Base-by-base conservation (phyloP, 2,888 invertebrate species). In the Cheilosia vulpina region DNA sequence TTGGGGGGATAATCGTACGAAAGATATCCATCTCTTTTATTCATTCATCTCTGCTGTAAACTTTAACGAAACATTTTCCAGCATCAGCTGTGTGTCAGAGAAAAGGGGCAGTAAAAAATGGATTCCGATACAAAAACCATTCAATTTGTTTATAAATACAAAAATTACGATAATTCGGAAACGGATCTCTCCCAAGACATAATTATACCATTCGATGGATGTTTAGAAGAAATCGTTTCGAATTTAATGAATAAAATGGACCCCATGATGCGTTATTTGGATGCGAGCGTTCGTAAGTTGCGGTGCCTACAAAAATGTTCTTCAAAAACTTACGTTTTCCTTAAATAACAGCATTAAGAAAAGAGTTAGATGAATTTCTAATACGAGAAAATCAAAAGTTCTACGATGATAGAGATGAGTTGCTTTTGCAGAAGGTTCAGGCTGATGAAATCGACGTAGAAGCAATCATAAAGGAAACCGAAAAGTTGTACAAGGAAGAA, bases 401-500 rank as follows among this genome's bases (percentile, higher is more conserved):
- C 89, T 94, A 95, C 90, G 95, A 96, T 90, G 94, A 94, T 66
- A 93, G 94, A 88, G 95, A 95, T 82, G 94, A 94, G 73, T 93
- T 93, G 72, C 91, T 95, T 0, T 91, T 96, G 1, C 93, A 94
- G 62, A 93, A 94, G 72, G 93, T 94, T 0, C 94, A 94, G 87
- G 93, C 93, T 88, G 94, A 94, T 76, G 94, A 94, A 75, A 91
- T 95, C 0, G 95, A 96, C 90, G 93, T 96, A 1, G 97, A 97
- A 89, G 94, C 95, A 27, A 93, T 96, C 15, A 95, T 96, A 1
- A 95, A 95, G 89, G 94, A 94, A 89, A 97, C 97, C 94, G 97
- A 97, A 90, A 96, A 95, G 87, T 92, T 94, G 7, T 97, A 96
- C 90, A 96, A 95, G 89, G 94, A 97, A 90, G 97, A 98, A 92